phyloP scores from a whole-genome alignment of 2,113 vertebrate species.

The Dendropsophus ebraccatus region DNA sequence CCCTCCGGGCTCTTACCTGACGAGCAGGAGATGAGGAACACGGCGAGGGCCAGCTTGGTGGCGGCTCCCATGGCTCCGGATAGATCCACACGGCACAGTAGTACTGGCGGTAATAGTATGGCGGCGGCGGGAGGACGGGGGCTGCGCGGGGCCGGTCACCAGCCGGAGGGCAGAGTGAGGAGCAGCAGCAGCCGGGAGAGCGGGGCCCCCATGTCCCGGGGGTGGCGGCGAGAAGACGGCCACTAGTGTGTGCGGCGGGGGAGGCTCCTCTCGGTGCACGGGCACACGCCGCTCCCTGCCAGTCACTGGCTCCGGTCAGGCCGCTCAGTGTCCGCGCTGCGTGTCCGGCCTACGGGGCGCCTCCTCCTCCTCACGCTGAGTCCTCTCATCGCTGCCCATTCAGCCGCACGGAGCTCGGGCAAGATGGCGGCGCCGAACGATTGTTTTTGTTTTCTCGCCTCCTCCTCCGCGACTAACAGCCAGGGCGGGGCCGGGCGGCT shows the following conservation, averaged over 20 bases:
- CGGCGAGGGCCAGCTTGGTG: slow-evolving; percentile 95
- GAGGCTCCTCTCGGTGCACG: background rate
- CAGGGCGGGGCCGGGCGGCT: accelerated
- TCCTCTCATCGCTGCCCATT: slow-evolving; percentile 74
- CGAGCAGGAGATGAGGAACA: slow-evolving; percentile 98
- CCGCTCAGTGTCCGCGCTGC: background rate
- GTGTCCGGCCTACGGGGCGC: background rate
- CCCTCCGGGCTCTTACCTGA: slow-evolving; percentile 83
- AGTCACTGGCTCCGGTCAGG: background rate
- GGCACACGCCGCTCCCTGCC: background rate
- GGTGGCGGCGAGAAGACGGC: background rate
- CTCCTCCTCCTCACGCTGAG: slow-evolving; percentile 4
- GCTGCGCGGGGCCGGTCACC: slow-evolving; percentile 15
- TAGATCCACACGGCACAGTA: slow-evolving; percentile 3
- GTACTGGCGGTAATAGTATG: background rate
- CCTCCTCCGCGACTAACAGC: slow-evolving; percentile 59
- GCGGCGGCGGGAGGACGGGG: background rate
- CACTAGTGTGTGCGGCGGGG: background rate
- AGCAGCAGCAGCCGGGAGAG: slow-evolving; percentile 19
- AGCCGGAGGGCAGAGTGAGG: slow-evolving; percentile 27
- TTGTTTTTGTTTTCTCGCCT: slow-evolving; percentile 79
- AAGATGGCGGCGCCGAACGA: slow-evolving; percentile 87
- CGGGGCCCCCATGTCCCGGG: slow-evolving; percentile 41
- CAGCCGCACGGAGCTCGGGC: slow-evolving; percentile 70
- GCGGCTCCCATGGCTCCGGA: slow-evolving; percentile 93